Evolutionary conservation across 2,113 vertebrate species (phyloP).

Genomic region (Glaucidium brasilianum): DNA sequence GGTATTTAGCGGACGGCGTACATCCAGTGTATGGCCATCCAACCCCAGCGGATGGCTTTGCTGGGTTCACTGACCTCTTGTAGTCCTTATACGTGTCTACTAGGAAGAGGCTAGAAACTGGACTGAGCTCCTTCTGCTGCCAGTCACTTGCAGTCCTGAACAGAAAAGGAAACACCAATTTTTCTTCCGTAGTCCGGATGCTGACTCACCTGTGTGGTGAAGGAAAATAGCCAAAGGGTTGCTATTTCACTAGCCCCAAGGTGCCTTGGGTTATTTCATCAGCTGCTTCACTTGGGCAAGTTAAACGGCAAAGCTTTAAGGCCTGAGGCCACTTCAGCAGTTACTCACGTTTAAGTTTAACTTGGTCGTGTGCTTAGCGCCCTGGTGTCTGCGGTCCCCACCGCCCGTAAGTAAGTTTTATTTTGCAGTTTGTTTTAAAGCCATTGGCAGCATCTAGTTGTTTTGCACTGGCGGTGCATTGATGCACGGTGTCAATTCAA

Average conservation of each 20-base stretch:
- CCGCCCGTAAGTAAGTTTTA: not conserved
- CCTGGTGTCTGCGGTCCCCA: not conserved
- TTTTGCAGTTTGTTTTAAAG: not conserved
- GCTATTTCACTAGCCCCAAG: not conserved
- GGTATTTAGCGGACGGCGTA: not conserved
- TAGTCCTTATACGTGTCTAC: not conserved
- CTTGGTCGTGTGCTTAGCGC: accelerated
- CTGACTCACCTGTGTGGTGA: slow-evolving; percentile 60
- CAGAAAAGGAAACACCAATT: slow-evolving; percentile 52
- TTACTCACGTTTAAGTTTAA: not conserved
- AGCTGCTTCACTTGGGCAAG: not conserved
- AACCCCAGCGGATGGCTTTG: not conserved
- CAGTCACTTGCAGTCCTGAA: not conserved
- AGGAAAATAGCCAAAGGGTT: slow-evolving; percentile 20
- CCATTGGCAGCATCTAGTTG: not conserved
- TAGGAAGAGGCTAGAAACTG: not conserved
- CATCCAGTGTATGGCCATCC: not conserved
- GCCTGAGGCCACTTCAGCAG: not conserved
- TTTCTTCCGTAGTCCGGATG: slow-evolving; percentile 5
- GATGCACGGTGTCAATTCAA: not conserved
- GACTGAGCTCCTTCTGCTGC: not conserved
- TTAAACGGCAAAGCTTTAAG: not conserved
- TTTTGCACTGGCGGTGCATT: not conserved
- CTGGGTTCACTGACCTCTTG: not conserved
- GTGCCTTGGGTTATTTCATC: not conserved